Percentiles rank a stretch among this genome's conserved stretches.
phyloP scores from a whole-genome alignment of 2,113 vertebrate species.

The Calypte anna region DNA sequence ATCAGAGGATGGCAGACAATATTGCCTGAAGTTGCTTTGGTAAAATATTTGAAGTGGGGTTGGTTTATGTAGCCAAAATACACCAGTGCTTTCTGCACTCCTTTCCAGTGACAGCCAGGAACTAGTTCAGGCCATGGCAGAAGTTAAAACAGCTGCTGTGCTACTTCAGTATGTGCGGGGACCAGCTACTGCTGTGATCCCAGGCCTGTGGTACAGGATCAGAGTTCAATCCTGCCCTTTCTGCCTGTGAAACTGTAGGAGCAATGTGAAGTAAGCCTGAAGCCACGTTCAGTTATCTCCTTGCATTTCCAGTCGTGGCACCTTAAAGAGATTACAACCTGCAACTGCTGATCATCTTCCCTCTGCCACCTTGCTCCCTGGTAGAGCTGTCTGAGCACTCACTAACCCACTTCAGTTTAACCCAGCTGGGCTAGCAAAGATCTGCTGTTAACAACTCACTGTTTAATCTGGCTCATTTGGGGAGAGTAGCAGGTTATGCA shows the following conservation, averaged over 20 bases:
- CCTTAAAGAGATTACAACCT: neutral
- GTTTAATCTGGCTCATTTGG: constrained; percentile 1
- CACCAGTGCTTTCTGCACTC: neutral
- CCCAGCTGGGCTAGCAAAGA: neutral
- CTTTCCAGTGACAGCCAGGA: neutral
- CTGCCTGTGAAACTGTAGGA: neutral
- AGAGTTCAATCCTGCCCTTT: neutral
- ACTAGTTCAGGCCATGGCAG: neutral
- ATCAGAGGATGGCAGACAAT: neutral
- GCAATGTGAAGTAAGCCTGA: neutral
- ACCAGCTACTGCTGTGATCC: neutral
- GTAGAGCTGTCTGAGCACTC: neutral
- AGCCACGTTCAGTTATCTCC: neutral
- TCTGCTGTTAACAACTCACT: neutral
- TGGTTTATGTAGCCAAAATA: neutral
- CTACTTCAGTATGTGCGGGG: neutral
- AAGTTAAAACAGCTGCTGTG: neutral
- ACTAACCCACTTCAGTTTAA: neutral
- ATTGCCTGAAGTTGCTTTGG: neutral
- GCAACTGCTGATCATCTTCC: neutral
- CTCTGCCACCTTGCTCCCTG: rapidly evolving
- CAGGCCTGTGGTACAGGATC: neutral
- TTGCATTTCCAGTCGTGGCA: neutral
- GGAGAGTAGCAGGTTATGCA: neutral
- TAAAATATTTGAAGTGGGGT: neutral